Conservation (phyloP, 2,113 vertebrate species). For the Puffinus mauretanicus region DNA sequence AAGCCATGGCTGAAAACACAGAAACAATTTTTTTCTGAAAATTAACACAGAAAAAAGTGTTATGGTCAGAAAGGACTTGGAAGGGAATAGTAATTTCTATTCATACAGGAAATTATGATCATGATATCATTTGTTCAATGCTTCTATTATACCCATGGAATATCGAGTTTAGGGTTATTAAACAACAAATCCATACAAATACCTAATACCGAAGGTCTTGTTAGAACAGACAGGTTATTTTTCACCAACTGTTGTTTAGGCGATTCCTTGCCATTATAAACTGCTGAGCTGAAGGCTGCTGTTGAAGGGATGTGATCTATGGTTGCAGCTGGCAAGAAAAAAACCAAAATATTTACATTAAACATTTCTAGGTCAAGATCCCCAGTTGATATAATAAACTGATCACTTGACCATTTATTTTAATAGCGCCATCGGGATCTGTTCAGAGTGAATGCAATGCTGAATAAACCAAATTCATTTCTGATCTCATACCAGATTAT, state of each 20-base stretch:
- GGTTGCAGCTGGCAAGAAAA: conserved; percentile 46
- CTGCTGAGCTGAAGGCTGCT: conserved; percentile 36
- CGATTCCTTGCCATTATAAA: conserved; percentile 82
- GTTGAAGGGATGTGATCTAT: conserved; percentile 68
- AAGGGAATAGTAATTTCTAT: not conserved
- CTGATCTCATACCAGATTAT: not conserved
- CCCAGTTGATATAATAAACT: not conserved
- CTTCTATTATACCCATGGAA: not conserved
- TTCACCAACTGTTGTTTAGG: conserved; percentile 74
- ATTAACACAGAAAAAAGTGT: not conserved
- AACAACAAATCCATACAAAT: not conserved
- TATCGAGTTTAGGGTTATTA: not conserved
- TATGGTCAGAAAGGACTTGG: not conserved
- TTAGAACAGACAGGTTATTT: conserved; percentile 54
- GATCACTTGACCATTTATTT: not conserved
- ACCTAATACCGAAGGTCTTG: conserved; percentile 82
- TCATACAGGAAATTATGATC: not conserved
- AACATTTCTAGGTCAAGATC: not conserved
- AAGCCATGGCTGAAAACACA: not conserved
- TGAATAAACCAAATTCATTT: not conserved
- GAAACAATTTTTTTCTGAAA: not conserved
- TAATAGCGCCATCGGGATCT: not conserved
- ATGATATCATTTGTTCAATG: not conserved
- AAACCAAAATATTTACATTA: not conserved
- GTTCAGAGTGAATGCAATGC: not conserved